phyloP scores from a whole-genome alignment of 2,797 vertebrate genomes.

The Intellagama lesueurii region DNA sequence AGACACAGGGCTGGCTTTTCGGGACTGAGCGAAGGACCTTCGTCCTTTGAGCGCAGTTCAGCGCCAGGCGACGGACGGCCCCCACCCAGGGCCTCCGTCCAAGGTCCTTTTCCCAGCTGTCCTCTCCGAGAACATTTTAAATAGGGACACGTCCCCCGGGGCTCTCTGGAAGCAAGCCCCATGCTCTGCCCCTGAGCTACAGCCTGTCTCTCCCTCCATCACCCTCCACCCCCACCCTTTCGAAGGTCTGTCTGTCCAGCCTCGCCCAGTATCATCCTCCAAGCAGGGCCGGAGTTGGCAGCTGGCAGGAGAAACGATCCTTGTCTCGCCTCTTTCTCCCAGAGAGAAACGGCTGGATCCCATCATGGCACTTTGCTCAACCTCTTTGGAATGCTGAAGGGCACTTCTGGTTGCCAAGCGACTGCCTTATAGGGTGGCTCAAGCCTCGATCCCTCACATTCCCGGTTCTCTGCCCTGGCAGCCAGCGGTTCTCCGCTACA shows the following conservation, averaged over 20 bases:
- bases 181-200: background rate
- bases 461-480: no score
- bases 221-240: background rate
- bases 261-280: background rate
- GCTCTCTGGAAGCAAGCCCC: background rate
- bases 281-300: background rate
- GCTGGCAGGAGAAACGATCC: background rate
- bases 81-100: no score
- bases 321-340: no score
- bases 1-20: no score
- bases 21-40: no score
- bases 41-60: background rate
- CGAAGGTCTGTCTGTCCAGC: background rate
- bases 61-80: no score
- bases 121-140: background rate
- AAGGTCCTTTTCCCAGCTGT: background rate
- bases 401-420: background rate
- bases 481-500: background rate
- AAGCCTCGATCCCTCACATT: no score
- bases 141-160: fast-evolving
- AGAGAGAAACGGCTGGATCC: fast-evolving
- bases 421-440: background rate
- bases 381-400: constrained; percentile 24
- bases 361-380: constrained; percentile 31
- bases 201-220: background rate